Conservation (phyloP, 2,888 invertebrate genomes). For the Sarcophaga variegata region DNA sequence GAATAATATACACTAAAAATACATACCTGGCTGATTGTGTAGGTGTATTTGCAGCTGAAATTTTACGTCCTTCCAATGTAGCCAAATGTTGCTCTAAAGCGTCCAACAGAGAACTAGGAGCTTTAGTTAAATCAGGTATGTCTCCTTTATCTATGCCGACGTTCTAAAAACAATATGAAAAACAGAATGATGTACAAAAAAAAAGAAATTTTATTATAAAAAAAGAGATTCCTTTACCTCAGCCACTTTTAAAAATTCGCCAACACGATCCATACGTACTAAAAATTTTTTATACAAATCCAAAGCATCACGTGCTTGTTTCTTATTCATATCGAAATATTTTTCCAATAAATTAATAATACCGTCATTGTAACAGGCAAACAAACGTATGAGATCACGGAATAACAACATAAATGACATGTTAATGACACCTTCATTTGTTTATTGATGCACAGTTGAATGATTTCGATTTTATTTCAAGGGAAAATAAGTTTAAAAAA, state of each 20-base stretch:
- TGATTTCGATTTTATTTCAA: background rate
- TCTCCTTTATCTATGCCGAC: constrained; percentile 99
- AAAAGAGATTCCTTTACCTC: constrained; percentile 81
- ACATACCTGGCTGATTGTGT: constrained; percentile 90
- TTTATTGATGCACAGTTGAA: background rate
- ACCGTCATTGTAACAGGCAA: constrained; percentile 99
- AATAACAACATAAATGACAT: constrained; percentile 99
- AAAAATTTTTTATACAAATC: constrained; percentile 99
- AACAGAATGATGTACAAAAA: constrained; percentile 59
- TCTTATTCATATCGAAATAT: constrained; percentile 99
- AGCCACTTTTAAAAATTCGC: constrained; percentile 96
- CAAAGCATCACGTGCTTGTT: constrained; percentile 98
- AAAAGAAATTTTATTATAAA: background rate
- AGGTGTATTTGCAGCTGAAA: constrained; percentile 92
- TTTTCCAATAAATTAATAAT: constrained; percentile 99
- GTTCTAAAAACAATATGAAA: constrained; percentile 83
- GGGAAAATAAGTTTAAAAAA: constrained; percentile 4
- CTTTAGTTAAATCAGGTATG: constrained; percentile 98
- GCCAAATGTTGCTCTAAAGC: constrained; percentile 98
- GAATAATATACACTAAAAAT: background rate
- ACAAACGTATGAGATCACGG: constrained; percentile 98
- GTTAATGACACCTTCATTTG: constrained; percentile 91
- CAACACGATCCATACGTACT: constrained; percentile 98
- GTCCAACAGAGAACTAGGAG: constrained; percentile 97
- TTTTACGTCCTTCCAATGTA: constrained; percentile 95